Conservation (phyloP, 2,113 vertebrate species). For the Zapus hudsonius region DNA sequence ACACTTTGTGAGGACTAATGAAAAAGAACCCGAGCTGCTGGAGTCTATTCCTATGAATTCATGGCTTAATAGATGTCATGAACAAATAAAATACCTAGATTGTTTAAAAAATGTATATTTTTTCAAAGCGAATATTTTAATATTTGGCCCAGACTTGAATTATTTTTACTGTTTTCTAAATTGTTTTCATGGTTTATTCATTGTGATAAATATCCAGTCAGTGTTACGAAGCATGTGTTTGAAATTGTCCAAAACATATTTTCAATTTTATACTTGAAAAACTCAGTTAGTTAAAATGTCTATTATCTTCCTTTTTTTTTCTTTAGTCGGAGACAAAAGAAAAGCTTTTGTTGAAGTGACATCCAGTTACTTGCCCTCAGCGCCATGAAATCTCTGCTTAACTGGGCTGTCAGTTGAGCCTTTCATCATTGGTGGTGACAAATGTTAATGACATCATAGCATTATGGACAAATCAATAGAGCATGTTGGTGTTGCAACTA, state of each 20-base stretch:
- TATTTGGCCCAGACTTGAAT: not conserved
- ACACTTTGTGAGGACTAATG: too few relatives aligned
- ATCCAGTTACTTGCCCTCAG: not conserved
- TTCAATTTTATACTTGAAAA: constrained; percentile 31
- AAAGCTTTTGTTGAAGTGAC: not conserved
- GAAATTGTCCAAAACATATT: not conserved
- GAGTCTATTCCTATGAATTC: too few relatives aligned
- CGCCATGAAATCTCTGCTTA: constrained; percentile 24
- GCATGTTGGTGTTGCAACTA: not conserved
- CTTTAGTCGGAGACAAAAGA: not conserved
- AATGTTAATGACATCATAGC: constrained; percentile 18
- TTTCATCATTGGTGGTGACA: constrained; percentile 19
- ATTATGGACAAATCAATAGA: not conserved
- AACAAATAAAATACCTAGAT: too few relatives aligned
- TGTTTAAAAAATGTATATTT: too few relatives aligned
- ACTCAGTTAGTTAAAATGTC: not conserved
- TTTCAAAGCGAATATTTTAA: not conserved
- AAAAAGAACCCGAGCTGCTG: too few relatives aligned
- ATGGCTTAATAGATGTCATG: too few relatives aligned
- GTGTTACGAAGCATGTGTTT: not conserved
- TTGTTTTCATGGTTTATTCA: not conserved
- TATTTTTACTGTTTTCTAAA: constrained; percentile 34
- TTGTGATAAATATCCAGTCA: not conserved
- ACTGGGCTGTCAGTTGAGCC: not conserved
- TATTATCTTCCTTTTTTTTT: not conserved